A percentile compares a stretch with the other conserved stretches of the same genome.
These are phyloP conservation scores for Eulithis prunata DNA, from an alignment of 2,888 invertebrate species.

Conservation along the genomic window DNA sequence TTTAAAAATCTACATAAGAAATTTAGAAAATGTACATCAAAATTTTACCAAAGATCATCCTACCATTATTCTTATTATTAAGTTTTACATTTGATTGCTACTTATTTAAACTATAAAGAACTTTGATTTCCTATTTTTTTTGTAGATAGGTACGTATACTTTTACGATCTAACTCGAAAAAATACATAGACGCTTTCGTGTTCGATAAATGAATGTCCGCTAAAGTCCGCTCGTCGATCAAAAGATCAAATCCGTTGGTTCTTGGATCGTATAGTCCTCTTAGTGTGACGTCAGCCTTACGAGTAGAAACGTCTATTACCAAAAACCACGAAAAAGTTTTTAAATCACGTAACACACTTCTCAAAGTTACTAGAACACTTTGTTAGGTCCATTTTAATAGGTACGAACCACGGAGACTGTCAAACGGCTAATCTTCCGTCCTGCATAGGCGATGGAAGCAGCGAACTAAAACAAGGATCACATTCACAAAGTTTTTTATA, in stretches of 20 bases:
- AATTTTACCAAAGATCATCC: background rate
- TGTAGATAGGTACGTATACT: background rate
- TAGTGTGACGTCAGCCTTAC: conserved; percentile 8
- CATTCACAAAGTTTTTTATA: background rate
- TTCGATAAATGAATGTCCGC: background rate
- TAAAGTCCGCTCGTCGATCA: conserved; percentile 1
- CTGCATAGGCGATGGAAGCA: conserved; percentile 70
- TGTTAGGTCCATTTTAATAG: conserved; percentile 35
- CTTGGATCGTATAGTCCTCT: conserved; percentile 12
- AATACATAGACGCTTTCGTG: background rate
- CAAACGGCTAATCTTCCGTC: conserved; percentile 69
- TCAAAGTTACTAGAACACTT: conserved; percentile 29
- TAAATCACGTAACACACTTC: conserved; percentile 25
- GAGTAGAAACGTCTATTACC: background rate
- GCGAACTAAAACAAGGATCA: conserved; percentile 62
- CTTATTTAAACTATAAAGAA: background rate
- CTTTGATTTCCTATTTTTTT: background rate
- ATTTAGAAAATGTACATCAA: background rate
- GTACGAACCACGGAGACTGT: conserved; percentile 47
- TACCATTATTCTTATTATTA: background rate
- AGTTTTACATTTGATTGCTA: background rate
- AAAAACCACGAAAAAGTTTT: conserved; percentile 5
- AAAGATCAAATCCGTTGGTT: background rate
- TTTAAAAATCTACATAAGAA: background rate
- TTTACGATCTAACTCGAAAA: background rate